A percentile compares a stretch with the other conserved stretches of the same genome.
These are phyloP conservation scores for Oenanthe melanoleuca DNA, from an alignment of 2,113 vertebrate species.

Conservation along the genomic window DNA sequence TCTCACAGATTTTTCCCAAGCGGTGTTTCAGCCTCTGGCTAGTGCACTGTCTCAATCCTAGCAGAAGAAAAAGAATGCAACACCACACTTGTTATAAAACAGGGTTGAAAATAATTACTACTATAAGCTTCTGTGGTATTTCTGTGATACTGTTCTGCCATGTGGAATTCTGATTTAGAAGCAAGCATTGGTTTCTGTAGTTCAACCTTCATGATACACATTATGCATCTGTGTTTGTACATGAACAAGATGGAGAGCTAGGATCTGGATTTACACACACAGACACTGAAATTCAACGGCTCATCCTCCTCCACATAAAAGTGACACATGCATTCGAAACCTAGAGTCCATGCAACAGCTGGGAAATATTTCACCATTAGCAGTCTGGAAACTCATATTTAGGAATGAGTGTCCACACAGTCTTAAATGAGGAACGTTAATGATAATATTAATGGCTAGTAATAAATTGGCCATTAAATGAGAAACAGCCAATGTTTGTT, in stretches of 20 bases:
- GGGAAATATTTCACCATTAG: background rate
- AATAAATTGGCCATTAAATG: background rate
- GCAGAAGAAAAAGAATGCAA: background rate
- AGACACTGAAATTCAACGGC: background rate
- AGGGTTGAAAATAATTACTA: background rate
- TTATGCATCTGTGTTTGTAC: fast-evolving
- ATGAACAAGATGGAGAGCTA: background rate
- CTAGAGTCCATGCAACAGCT: background rate
- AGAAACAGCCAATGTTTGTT: background rate
- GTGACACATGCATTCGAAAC: background rate
- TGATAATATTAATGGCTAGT: too few species aligned
- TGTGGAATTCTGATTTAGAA: background rate
- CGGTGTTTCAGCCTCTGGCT: background rate
- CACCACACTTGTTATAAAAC: background rate
- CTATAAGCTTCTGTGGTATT: background rate
- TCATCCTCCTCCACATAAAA: background rate
- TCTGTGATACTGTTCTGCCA: background rate
- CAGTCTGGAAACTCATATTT: background rate
- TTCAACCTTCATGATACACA: background rate
- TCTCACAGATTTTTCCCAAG: background rate
- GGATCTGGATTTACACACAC: background rate
- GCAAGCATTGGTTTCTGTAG: background rate
- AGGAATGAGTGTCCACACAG: background rate
- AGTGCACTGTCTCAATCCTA: background rate
- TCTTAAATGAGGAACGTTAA: too few species aligned